phyloP scores from a whole-genome alignment of 2,113 vertebrate genomes.

The Dicerorhinus sumatrensis region DNA sequence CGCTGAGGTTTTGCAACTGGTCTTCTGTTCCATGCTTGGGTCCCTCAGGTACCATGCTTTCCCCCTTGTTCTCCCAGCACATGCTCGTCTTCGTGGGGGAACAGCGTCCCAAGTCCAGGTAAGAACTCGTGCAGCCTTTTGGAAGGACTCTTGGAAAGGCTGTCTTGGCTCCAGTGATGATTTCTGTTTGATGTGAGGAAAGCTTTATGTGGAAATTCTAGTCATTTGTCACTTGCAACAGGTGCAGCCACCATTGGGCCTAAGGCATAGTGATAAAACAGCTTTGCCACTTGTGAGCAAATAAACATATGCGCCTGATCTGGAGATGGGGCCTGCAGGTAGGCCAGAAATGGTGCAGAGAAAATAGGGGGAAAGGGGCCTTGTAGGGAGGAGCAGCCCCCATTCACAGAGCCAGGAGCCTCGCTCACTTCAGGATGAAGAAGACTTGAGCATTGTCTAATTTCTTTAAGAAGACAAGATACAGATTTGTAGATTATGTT shows the following conservation, averaged over 20 bases:
- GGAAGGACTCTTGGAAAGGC: background rate
- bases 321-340: background rate
- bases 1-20: background rate
- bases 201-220: background rate
- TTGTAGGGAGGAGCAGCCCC: accelerated
- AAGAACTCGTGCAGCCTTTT: background rate
- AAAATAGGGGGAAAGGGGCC: background rate
- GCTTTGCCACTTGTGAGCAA: background rate
- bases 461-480: background rate
- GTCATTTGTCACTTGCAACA: background rate
- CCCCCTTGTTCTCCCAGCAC: no score
- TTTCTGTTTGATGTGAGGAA: background rate
- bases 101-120: background rate
- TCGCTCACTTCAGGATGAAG: background rate
- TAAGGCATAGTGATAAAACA: background rate
- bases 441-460: background rate
- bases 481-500: background rate
- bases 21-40: background rate
- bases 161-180: background rate
- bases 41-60: accelerated
- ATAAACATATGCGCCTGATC: background rate
- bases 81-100: background rate
- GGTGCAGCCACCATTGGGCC: background rate
- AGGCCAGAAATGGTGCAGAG: background rate
- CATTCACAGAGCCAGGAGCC: background rate